Conservation (phyloP, 2,797 vertebrate genomes). For the Clarias fuscus region DNA sequence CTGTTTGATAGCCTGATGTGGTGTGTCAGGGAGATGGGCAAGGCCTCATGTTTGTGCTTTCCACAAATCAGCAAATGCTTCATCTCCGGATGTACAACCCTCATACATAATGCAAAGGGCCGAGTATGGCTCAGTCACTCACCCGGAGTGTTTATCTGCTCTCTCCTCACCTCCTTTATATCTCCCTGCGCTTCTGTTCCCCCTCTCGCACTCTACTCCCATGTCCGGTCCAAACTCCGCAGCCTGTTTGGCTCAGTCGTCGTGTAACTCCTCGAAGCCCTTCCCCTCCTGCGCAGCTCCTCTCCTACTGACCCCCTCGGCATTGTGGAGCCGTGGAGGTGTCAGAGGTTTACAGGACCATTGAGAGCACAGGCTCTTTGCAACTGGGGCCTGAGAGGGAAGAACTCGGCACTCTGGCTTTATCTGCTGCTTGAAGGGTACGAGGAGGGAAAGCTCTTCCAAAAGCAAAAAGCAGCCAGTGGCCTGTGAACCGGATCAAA, state of each 20-base stretch:
- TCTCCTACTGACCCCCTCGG: slow-evolving; percentile 16
- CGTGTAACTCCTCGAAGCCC: slow-evolving; percentile 4
- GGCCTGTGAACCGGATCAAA: slow-evolving; percentile 82
- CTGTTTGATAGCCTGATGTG: slow-evolving; percentile 70
- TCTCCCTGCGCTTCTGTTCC: slow-evolving; percentile 2
- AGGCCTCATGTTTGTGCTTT: slow-evolving; percentile 83
- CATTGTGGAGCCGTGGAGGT: slow-evolving; percentile 22
- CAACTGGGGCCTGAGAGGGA: slow-evolving; percentile 69
- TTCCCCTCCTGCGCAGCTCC: slow-evolving; percentile 7
- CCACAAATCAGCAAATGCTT: slow-evolving; percentile 92
- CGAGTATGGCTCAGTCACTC: slow-evolving; percentile 1
- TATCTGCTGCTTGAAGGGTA: slow-evolving; percentile 74
- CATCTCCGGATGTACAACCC: slow-evolving; percentile 80
- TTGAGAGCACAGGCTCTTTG: slow-evolving; percentile 64
- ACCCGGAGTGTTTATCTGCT: not conserved
- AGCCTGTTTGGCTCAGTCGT: slow-evolving; percentile 10
- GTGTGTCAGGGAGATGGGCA: slow-evolving; percentile 84
- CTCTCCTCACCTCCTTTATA: slow-evolving; percentile 20
- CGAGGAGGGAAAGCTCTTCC: slow-evolving; percentile 68
- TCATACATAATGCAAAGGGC: slow-evolving; percentile 86
- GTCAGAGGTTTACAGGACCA: slow-evolving; percentile 54
- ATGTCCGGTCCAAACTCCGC: not conserved
- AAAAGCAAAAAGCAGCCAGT: slow-evolving; percentile 69
- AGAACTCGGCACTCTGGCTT: slow-evolving; percentile 70
- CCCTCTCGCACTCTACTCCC: not conserved